Base-by-base conservation (phyloP, 1,140 invertebrate genomes). In the Bombus superbus region DNA sequence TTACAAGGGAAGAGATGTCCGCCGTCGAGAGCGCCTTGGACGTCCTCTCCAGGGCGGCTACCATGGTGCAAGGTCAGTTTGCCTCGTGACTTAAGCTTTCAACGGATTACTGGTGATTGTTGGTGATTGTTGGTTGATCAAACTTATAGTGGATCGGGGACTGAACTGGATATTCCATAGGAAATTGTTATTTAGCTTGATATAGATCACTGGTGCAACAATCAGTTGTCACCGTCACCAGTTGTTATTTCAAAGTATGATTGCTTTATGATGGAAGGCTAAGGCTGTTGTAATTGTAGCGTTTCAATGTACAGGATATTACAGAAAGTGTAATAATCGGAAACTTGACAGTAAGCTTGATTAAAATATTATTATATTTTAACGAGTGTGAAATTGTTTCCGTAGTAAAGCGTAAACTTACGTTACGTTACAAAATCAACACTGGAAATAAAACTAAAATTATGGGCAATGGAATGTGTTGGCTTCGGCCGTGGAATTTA, bases 1-100 rank as follows among this genome's bases (percentile, higher is more conserved):
- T 3, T 6, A 13, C 42, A 40, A 40, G 53, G 85, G 38, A 80
- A 66, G 90, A 95, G 62, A 91, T 95, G 95, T 95, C 95, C 59
- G 94, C 93, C 85, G 96, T 97, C 94, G 98, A 98, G 96, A 97
- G 97, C 86, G 97, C 98, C 81, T 95, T 98, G 93, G 98, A 98
- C 93, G 98, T 98, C 89, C 96, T 98, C 87, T 98, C 98, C 76
- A 96, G 98, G 93, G 98, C 98, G 82, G 98, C 98, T 42, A 98
- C 98, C n/a, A 98, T 98, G 98, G 97, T 98, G 89, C 97, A 97
- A 95, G 95, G 97, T 97, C 91, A 96, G 96, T 95, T 89, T 94
- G 87, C 42, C 71, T 8, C 28, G 73, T 66, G 57, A 78, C 57
- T 78, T 59, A 59, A 13, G n/a, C 38, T 28, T 75, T 22, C 18